Conservation (phyloP, 2,888 invertebrate species). For the Flabesymbios commensalis region DNA sequence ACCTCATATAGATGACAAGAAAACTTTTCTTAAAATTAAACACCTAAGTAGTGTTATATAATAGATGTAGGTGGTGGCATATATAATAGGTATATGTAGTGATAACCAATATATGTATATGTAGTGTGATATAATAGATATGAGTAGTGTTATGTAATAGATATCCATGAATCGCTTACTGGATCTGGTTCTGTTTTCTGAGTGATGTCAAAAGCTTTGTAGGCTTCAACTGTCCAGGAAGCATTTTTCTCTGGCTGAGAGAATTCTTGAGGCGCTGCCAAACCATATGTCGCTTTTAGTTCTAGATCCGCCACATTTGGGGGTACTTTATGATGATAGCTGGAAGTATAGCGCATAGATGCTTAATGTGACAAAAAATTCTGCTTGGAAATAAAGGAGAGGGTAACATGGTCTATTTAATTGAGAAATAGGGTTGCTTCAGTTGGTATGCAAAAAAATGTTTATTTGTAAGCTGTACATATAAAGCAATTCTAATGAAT, state of each 20-base stretch:
- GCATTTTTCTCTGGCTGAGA: conserved; percentile 64
- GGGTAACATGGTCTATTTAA: neutral
- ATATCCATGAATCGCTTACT: too few species aligned
- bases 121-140: neutral
- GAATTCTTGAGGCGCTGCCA: conserved; percentile 68
- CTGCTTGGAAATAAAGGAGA: neutral
- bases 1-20: too few species aligned
- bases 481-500: neutral
- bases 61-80: neutral
- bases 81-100: neutral
- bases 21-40: too few species aligned
- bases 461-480: neutral
- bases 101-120: neutral
- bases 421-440: too few species aligned
- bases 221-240: conserved; percentile 64
- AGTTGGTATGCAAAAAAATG: too few species aligned
- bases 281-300: conserved; percentile 69
- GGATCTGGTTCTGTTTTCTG: conserved; percentile 48
- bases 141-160: neutral
- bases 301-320: conserved; percentile 66
- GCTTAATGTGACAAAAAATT: neutral
- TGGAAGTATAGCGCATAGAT: too few species aligned
- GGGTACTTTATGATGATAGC: conserved; percentile 70
- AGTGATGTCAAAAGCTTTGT: conserved; percentile 46
- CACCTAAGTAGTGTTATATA: too few species aligned